Evolutionary conservation across 2,113 vertebrate genomes (phyloP), one percentile per base, ranked within the genome.

Genomic region (Origma solitaria): DNA sequence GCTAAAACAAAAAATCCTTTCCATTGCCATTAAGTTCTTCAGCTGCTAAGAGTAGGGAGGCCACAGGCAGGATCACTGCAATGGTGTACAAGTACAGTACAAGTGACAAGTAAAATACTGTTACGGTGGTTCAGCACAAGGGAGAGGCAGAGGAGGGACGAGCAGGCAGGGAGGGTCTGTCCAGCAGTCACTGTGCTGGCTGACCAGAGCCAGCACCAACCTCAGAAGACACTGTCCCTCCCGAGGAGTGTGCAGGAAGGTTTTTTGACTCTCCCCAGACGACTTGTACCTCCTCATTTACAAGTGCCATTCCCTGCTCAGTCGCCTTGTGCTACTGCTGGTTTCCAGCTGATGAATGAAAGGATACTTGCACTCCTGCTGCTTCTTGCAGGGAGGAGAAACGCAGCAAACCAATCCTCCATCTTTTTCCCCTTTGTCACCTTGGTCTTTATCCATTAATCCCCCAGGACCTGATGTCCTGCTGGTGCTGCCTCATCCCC

Each of bases 121-220:
- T 3, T 4, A 5, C 30, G 31, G 11, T 2, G 3, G 5, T 19
- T 7, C 15, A 3, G 13, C 38, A 11, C 6, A 1, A 3, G 11
- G 62, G 18, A 28, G 40, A 27, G 44, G 22, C 62, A 28, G 62
- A 19, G 53, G 27, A 10, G 66, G 38, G n/a, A 54, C 0, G 0
- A 17, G 21, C 2, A 0, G 33, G 22, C 10, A 30, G 40, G 1
- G 7, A 82, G 37, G 65, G 38, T 9, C 53, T 5, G 7, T 20
- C 25, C 54, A 15, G 58, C 50, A 19, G 69, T 10, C 56, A 12
- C 30, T 6, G 44, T 2, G 5, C 40, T 78, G 75, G 4, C 33
- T 71, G 14, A 31, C 0, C 7, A 51, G 53, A 77, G 53, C 35
- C 45, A 33, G 2, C 8, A 2, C 33, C 82, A 35, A 5, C 50